Evolutionary conservation across 2,113 vertebrate genomes (phyloP), one percentile per base, ranked within the genome.

Genomic region (Embiotoca jacksoni): DNA sequence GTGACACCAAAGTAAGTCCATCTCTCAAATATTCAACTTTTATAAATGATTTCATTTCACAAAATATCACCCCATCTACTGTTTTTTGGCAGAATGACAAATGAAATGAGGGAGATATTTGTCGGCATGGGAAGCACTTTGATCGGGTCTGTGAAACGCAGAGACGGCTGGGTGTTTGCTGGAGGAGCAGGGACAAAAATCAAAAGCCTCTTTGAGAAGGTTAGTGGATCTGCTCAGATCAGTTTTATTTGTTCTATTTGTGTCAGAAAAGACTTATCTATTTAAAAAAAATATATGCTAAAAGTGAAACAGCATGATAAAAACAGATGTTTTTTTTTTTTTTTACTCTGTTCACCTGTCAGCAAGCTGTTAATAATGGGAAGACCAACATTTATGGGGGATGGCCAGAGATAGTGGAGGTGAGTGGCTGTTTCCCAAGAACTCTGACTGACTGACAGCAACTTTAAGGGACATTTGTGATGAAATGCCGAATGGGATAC

Each of bases 141-240:
- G 0, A 92, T 94, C 63, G 63, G 3, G 14, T 66, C 93, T 0
- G n/a, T 98, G n/a, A 87, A 91, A 15, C 92, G 83, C 65, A 88
- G 96, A 64, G 97, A 99, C 90, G 96, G 83, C 90, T 99, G 97
- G 97, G 84, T 96, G 62, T 98, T 99, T 91, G n/a, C 95, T 39
- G 96, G 96, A 31, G 92, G 90, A 3, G 93, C 80, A 52, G 92
- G 94, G 56, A 8, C 93, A 7, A 86, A 60, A 36, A 63, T n/a
- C 49, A 94, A 90, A 78, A 96, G 93, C 66, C 91, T 92, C 4
- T 98, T 95, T 91, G 98, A 99, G 87, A 91, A 96, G 95, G 97
- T 98, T 5, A 80, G 87, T 75, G 44, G 66, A 54, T 36, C 41
- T 37, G 3, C 61, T 57, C 46, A 4, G 47, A 36, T 41, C 62